A percentile compares a stretch with the other conserved stretches of the same genome.
These are phyloP conservation scores for Aegypius monachus DNA, from an alignment of 2,113 vertebrate species.

Conservation along the genomic window DNA sequence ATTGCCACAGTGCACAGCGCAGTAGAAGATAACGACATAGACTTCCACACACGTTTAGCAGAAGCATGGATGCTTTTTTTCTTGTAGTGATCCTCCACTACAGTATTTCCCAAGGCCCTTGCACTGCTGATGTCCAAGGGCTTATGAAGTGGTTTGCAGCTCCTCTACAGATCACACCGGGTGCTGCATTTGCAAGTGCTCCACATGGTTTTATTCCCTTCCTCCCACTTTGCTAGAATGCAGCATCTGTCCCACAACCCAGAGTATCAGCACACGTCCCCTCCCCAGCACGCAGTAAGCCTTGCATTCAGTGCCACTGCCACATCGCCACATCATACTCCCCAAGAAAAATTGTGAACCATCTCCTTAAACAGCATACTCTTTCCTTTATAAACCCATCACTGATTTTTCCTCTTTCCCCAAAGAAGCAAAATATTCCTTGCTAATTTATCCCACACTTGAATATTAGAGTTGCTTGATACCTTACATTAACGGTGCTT, in stretches of 20 bases:
- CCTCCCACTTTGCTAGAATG: not conserved
- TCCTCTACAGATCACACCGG: not conserved
- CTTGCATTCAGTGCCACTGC: not conserved
- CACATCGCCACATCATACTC: not conserved
- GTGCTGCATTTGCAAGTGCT: not conserved
- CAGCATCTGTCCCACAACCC: not conserved
- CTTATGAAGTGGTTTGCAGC: not conserved
- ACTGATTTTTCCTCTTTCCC: not conserved
- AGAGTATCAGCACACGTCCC: fast-evolving
- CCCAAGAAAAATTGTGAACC: not conserved
- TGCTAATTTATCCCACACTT: not conserved
- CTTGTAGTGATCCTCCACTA: not conserved
- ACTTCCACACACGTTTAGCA: not conserved
- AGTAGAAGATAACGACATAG: fast-evolving
- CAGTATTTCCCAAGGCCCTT: not conserved
- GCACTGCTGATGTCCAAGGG: not conserved
- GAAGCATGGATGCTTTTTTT: not conserved
- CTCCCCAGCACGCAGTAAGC: not conserved
- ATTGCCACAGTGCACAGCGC: not conserved
- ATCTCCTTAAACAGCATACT: not conserved
- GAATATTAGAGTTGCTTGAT: not conserved
- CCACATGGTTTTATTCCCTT: not conserved
- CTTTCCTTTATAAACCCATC: not conserved
- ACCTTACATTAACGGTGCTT: not conserved
- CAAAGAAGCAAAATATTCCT: not conserved